These are phyloP conservation scores for Malacoraja senta DNA, from an alignment of 2,797 vertebrate species.

Conservation along the genomic window DNA sequence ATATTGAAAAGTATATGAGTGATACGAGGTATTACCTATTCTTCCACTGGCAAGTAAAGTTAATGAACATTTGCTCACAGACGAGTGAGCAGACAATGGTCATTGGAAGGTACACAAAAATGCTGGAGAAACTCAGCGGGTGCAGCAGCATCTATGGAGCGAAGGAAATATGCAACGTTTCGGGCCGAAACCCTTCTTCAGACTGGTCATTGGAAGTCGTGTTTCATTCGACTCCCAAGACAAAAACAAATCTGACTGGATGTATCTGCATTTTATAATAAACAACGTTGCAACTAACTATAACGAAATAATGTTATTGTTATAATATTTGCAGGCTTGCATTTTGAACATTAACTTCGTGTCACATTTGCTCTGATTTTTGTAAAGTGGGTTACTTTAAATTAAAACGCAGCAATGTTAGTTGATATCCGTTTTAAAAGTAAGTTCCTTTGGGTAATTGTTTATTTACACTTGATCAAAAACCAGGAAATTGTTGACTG, in stretches of 20 bases:
- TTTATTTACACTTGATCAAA: background rate
- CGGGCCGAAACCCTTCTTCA: no score
- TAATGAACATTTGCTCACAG: background rate
- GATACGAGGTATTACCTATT: background rate
- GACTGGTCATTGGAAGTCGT: background rate
- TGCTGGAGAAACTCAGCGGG: no score
- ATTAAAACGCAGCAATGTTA: background rate
- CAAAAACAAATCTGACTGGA: no score
- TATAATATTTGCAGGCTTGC: background rate
- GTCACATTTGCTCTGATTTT: background rate
- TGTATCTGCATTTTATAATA: background rate
- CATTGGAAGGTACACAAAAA: no score
- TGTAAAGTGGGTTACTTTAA: background rate
- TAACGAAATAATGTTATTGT: background rate
- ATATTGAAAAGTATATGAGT: background rate
- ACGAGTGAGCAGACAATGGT: background rate
- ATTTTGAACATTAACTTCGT: background rate
- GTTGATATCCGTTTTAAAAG: background rate
- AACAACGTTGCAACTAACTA: background rate
- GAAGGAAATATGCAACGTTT: no score
- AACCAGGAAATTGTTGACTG: no score
- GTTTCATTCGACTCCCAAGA: background rate
- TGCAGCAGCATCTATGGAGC: no score
- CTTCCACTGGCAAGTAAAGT: background rate
- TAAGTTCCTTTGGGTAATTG: background rate